Evolutionary conservation across 1,140 invertebrate species (phyloP).

Genomic region (Parapsyche elsis): DNA sequence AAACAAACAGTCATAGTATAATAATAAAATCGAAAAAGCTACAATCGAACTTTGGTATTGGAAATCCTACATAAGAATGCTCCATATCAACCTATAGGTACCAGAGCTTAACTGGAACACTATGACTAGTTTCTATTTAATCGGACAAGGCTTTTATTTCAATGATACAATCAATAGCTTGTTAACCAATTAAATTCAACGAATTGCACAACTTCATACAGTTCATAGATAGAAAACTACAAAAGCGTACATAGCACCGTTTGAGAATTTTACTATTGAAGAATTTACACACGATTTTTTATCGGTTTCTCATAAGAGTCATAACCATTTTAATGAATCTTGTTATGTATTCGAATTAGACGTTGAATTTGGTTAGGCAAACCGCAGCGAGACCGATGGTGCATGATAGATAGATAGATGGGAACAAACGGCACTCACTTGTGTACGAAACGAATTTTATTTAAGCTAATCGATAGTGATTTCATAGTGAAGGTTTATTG

Average conservation of each 20-base stretch:
- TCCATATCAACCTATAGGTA: too few relatives aligned
- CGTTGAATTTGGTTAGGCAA: slow-evolving; percentile 20
- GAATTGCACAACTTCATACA: too few relatives aligned
- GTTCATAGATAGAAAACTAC: neutral
- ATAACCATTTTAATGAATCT: slow-evolving; percentile 30
- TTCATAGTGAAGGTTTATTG: slow-evolving; percentile 38
- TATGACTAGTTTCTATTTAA: too few relatives aligned
- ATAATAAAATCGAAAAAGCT: too few relatives aligned
- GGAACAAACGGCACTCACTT: neutral
- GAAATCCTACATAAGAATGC: too few relatives aligned
- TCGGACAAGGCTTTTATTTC: too few relatives aligned
- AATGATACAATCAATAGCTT: too few relatives aligned
- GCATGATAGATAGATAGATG: neutral
- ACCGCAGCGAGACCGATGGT: slow-evolving; percentile 20
- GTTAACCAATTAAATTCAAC: too few relatives aligned
- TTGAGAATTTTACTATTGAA: neutral
- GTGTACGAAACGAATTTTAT: slow-evolving; percentile 38
- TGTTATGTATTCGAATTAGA: slow-evolving; percentile 35
- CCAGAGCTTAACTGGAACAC: too few relatives aligned
- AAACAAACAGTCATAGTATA: too few relatives aligned
- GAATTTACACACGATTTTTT: neutral
- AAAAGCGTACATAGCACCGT: neutral
- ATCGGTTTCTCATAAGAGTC: neutral
- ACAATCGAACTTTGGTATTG: too few relatives aligned
- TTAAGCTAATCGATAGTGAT: slow-evolving; percentile 41